A percentile compares a stretch with the other conserved stretches of the same genome.
Conservation (phyloP, 2,797 vertebrate species). For the Micromesistius poutassou region DNA sequence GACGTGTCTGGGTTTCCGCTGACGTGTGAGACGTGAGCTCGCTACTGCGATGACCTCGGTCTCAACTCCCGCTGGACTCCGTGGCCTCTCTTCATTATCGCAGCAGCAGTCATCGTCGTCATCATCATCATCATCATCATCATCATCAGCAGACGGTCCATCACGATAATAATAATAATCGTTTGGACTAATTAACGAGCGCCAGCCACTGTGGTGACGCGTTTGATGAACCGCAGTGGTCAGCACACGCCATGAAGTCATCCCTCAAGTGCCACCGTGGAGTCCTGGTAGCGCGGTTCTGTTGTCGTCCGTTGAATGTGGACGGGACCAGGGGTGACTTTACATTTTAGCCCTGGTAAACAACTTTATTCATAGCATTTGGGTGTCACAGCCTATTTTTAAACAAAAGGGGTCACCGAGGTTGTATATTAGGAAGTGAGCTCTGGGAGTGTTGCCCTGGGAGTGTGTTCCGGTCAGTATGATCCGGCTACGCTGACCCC, state of each 20-base stretch:
- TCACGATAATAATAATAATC: conserved; percentile 2
- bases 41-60: conserved; percentile 60
- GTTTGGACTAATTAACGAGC: conserved; percentile 31
- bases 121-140: conserved; percentile 51
- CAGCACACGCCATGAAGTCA: neutral
- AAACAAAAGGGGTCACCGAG: neutral
- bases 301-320: neutral
- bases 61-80: conserved; percentile 59
- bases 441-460: neutral
- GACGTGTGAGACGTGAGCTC: conserved; percentile 64
- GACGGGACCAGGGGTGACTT: neutral
- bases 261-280: neutral
- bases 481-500: neutral
- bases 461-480: neutral
- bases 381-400: neutral
- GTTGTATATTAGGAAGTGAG: neutral
- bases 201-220: conserved; percentile 3
- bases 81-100: neutral
- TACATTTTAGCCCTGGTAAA: neutral
- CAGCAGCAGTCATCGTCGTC: conserved; percentile 41
- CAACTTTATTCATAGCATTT: neutral
- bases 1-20: conserved; percentile 42
- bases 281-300: neutral
- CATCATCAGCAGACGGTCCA: neutral
- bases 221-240: neutral